Evolutionary conservation across 37 sponge, comb jelly and placozoan genomes (phyloP).

Genomic region (Halichondria panicea): DNA sequence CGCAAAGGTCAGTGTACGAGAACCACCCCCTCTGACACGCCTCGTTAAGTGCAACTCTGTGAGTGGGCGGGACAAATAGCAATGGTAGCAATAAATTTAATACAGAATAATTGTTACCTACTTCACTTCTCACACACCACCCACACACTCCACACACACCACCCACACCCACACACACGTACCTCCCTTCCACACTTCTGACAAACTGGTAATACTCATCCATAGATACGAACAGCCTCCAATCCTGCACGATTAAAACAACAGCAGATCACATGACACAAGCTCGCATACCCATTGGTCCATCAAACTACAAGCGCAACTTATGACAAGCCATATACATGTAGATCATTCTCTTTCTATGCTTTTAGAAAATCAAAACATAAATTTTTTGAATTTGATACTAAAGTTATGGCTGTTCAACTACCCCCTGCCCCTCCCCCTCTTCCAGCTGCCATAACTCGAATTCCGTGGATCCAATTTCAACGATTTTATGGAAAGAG

Average conservation of each 20-base stretch:
- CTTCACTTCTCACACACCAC: not conserved
- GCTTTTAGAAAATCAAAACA: no score
- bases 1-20: slow-evolving; percentile 65
- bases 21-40: slow-evolving; percentile 59
- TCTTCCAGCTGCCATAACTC: no score
- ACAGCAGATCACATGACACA: not conserved
- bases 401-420: no score
- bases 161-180: not conserved
- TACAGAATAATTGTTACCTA: not conserved
- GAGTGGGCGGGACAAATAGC: not conserved
- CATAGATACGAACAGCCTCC: slow-evolving; percentile 70
- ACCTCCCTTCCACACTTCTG: slow-evolving; percentile 62
- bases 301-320: no score
- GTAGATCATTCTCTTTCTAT: no score
- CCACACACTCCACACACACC: not conserved
- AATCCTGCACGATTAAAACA: slow-evolving; percentile 38
- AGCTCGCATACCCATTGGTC: no score
- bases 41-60: slow-evolving; percentile 56
- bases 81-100: not conserved
- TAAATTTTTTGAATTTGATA: no score
- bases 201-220: slow-evolving; percentile 65
- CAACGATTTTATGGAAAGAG: no score
- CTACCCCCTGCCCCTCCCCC: no score
- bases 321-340: no score
- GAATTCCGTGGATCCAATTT: no score